Conservation (phyloP, 1,140 invertebrate genomes). For the Pomacea maculata region DNA sequence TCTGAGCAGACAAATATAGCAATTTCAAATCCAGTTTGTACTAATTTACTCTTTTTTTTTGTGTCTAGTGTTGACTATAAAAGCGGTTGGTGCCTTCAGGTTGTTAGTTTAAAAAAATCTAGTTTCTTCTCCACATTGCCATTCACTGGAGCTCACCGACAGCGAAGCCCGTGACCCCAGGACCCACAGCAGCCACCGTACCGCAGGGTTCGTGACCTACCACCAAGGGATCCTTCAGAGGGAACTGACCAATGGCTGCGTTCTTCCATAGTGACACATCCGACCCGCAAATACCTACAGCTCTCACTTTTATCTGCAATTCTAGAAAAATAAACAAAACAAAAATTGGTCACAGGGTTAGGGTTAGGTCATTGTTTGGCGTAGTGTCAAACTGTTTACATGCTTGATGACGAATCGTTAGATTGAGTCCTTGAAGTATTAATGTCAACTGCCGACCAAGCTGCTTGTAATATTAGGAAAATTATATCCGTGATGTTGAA, state of each 20-base stretch:
- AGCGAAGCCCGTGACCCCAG: constrained; percentile 72
- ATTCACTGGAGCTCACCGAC: constrained; percentile 54
- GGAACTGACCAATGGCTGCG: constrained; percentile 73
- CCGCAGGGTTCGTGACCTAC: constrained; percentile 59
- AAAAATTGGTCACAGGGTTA: neutral
- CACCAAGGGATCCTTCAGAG: constrained; percentile 45
- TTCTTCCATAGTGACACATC: constrained; percentile 88
- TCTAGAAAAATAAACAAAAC: constrained; percentile 68
- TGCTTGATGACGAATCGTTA: neutral
- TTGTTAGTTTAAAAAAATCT: too few relatives aligned
- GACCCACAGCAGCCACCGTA: constrained; percentile 61
- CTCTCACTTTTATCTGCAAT: constrained; percentile 85
- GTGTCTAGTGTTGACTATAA: too few relatives aligned
- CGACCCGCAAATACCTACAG: constrained; percentile 94
- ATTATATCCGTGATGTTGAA: neutral
- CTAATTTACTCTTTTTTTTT: too few relatives aligned
- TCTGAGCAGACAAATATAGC: too few relatives aligned
- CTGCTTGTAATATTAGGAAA: neutral
- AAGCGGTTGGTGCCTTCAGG: too few relatives aligned
- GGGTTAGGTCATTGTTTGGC: neutral
- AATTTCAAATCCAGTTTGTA: too few relatives aligned
- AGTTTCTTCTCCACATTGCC: neutral
- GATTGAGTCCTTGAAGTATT: neutral
- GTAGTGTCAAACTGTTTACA: neutral
- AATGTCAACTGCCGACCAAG: neutral